Conservation (phyloP, 2,888 invertebrate genomes). For the Acleris cristana region DNA sequence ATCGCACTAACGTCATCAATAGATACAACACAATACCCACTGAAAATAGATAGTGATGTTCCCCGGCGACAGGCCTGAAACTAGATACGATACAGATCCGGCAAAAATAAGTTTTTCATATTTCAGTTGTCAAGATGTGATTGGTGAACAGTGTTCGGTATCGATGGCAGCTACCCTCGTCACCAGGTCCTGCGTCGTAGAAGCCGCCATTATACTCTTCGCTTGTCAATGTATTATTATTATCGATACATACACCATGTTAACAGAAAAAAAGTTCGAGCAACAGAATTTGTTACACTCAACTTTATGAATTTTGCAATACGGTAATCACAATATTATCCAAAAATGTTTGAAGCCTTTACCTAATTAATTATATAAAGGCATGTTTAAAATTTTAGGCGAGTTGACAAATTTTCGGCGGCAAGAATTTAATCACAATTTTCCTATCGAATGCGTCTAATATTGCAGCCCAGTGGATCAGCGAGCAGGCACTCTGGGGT, state of each 20-base stretch:
- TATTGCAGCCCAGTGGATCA: slow-evolving; percentile 21
- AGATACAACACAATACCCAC: not conserved
- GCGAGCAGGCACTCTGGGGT: slow-evolving; percentile 2
- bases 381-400: too few species aligned
- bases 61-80: not conserved
- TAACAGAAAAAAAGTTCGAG: slow-evolving; percentile 29
- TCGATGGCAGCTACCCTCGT: slow-evolving; percentile 41
- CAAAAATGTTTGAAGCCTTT: too few species aligned
- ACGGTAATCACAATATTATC: too few species aligned
- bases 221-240: not conserved
- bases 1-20: not conserved
- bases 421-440: slow-evolving; percentile 12
- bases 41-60: slow-evolving; percentile 2
- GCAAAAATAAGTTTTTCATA: slow-evolving; percentile 33
- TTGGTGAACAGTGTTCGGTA: slow-evolving; percentile 30
- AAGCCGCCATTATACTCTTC: slow-evolving; percentile 17
- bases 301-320: not conserved
- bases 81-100: slow-evolving; percentile 16
- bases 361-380: too few species aligned
- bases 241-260: slow-evolving; percentile 19
- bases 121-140: slow-evolving; percentile 31
- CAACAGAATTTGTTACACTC: slow-evolving; percentile 10
- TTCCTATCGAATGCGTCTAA: slow-evolving; percentile 31
- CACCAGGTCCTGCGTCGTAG: slow-evolving; percentile 27
- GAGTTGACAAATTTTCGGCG: not conserved